phyloP scores from a whole-genome alignment of 1,140 invertebrate genomes.

The Drosophila littoralis region DNA sequence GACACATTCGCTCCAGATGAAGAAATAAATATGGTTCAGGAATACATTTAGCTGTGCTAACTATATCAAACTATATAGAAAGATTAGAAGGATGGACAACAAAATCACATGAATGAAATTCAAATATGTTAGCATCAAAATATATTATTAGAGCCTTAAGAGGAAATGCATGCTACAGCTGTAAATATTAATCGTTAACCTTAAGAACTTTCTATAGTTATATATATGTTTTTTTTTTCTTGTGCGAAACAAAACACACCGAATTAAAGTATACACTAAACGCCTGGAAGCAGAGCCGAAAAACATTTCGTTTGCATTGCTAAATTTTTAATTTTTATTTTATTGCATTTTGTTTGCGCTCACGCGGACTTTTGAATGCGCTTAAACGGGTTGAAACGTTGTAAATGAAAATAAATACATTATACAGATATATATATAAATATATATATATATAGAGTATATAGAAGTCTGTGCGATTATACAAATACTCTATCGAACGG shows the following conservation, averaged over 20 bases:
- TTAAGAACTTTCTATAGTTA: constrained; percentile 1
- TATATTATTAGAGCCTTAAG: background rate
- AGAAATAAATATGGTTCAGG: constrained; percentile 62
- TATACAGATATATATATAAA: constrained; percentile 38
- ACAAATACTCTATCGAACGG: constrained; percentile 51
- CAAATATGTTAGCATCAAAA: constrained; percentile 12
- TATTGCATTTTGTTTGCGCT: constrained; percentile 26
- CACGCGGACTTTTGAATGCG: constrained; percentile 4
- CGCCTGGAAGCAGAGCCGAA: constrained; percentile 3
- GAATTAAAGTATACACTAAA: constrained; percentile 29
- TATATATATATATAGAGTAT: constrained; percentile 22
- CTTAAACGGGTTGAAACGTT: constrained; percentile 13
- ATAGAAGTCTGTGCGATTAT: constrained; percentile 45
- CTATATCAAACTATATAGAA: constrained; percentile 48
- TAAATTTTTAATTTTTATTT: constrained; percentile 11
- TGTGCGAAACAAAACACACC: constrained; percentile 67
- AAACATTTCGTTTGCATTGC: constrained; percentile 4
- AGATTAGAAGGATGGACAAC: constrained; percentile 2
- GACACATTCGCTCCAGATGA: constrained; percentile 16
- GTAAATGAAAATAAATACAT: constrained; percentile 63
- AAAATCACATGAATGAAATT: constrained; percentile 50
- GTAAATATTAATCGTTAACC: constrained; percentile 59
- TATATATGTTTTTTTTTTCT: constrained; percentile 63
- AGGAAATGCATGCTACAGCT: constrained; percentile 26
- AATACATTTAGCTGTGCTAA: constrained; percentile 78